Conservation (phyloP, 2,888 invertebrate species). For the Liopterus haemorrhoidalis region DNA sequence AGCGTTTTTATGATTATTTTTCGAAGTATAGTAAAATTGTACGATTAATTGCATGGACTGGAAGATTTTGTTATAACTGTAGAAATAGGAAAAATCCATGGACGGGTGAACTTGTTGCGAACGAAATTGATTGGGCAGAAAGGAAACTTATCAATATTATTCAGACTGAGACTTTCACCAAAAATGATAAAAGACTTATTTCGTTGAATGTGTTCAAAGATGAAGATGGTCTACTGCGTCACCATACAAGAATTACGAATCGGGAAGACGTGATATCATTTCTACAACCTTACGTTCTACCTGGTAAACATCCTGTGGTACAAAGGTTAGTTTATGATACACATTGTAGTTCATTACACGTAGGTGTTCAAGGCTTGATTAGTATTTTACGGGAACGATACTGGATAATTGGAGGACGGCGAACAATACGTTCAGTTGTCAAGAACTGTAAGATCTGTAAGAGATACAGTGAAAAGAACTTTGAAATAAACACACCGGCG, state of each 20-base stretch:
- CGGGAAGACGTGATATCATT: slow-evolving; percentile 29
- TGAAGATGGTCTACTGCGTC: slow-evolving; percentile 26
- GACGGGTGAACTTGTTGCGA: slow-evolving; percentile 11
- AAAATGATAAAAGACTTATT: slow-evolving; percentile 19
- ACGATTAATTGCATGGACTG: slow-evolving; percentile 29
- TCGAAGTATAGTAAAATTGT: slow-evolving; percentile 29
- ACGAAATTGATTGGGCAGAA: slow-evolving; percentile 5
- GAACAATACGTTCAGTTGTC: slow-evolving; percentile 25
- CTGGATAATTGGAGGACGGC: slow-evolving; percentile 31
- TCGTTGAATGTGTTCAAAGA: slow-evolving; percentile 22
- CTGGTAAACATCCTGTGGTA: slow-evolving; percentile 30
- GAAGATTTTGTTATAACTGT: slow-evolving; percentile 10
- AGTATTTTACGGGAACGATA: slow-evolving; percentile 30
- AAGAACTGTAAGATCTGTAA: slow-evolving; percentile 29
- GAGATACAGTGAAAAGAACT: slow-evolving; percentile 27
- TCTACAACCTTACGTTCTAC: slow-evolving; percentile 33
- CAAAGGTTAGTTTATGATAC: slow-evolving; percentile 23
- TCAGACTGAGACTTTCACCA: slow-evolving; percentile 18
- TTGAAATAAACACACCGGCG: slow-evolving; percentile 29
- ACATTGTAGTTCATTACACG: slow-evolving; percentile 16
- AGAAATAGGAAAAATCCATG: slow-evolving; percentile 6
- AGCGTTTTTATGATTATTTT: slow-evolving; percentile 17
- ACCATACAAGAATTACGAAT: slow-evolving; percentile 26
- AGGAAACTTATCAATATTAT: slow-evolving; percentile 4
- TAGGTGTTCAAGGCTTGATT: slow-evolving; percentile 26